Percentiles rank a stretch among this genome's conserved stretches.
These are phyloP conservation scores for Drosophila kikkawai DNA, from an alignment of 1,140 invertebrate genomes.

Conservation along the genomic window DNA sequence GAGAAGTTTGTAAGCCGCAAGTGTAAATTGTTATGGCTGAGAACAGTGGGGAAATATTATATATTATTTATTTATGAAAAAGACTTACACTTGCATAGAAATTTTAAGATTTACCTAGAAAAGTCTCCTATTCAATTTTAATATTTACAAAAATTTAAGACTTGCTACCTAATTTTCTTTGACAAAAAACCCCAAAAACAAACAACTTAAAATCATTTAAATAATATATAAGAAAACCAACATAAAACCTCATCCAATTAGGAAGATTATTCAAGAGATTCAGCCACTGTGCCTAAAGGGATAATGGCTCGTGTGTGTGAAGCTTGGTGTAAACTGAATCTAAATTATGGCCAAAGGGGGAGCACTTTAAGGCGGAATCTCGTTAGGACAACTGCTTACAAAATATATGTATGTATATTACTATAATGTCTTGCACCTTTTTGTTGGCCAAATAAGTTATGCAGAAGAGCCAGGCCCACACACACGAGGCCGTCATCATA, in stretches of 20 bases:
- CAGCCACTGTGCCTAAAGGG: slow-evolving; percentile 14
- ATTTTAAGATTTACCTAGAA: background rate
- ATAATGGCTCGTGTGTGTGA: slow-evolving; percentile 29
- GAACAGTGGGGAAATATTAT: background rate
- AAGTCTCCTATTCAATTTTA: background rate
- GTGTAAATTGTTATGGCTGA: slow-evolving; percentile 15
- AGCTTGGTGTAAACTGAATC: slow-evolving; percentile 39
- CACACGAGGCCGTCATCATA: slow-evolving; percentile 41
- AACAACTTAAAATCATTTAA: background rate
- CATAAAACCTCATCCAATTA: slow-evolving; percentile 35
- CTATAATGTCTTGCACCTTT: slow-evolving; percentile 47
- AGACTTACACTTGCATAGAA: background rate
- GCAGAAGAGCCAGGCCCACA: slow-evolving; percentile 17
- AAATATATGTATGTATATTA: slow-evolving; percentile 12
- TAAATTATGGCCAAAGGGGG: slow-evolving; percentile 41
- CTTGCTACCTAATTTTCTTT: background rate
- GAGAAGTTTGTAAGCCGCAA: slow-evolving; percentile 30
- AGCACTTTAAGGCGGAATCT: slow-evolving; percentile 25
- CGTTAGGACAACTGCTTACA: slow-evolving; percentile 6
- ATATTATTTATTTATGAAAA: background rate
- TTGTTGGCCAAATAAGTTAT: slow-evolving; percentile 22
- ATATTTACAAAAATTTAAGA: background rate
- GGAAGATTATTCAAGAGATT: slow-evolving; percentile 1
- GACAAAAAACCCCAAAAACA: background rate
- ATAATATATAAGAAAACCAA: slow-evolving; percentile 20